A percentile compares a stretch with the other conserved stretches of the same genome.
Conservation (phyloP, 2,113 vertebrate genomes). For the Paradoxurus hermaphroditus region DNA sequence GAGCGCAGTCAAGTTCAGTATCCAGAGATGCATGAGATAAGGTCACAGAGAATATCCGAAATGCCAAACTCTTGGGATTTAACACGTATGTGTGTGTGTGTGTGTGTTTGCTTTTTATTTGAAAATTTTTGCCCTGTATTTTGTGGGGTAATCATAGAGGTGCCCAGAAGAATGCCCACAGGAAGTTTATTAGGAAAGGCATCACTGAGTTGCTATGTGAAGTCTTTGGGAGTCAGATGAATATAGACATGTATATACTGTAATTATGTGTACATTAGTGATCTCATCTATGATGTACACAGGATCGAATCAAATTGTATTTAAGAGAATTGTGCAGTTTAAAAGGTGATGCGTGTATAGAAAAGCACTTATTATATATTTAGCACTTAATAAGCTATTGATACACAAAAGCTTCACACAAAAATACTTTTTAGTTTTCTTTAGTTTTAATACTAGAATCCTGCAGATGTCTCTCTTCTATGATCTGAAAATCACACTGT, state of each 20-base stretch:
- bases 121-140: neutral
- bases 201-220: neutral
- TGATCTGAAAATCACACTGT: neutral
- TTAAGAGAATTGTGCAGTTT: neutral
- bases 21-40: constrained; percentile 8
- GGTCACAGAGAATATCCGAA: constrained; percentile 12
- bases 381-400: neutral
- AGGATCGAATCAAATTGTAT: neutral
- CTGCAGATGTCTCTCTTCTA: neutral
- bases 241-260: neutral
- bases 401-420: neutral
- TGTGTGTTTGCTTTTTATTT: neutral
- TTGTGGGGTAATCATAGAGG: neutral
- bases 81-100: neutral
- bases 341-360: neutral
- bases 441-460: neutral
- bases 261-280: neutral
- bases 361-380: neutral
- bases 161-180: neutral
- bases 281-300: neutral
- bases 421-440: neutral
- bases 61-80: neutral
- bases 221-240: neutral
- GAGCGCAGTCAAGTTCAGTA: constrained; percentile 18
- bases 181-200: neutral